These are phyloP conservation scores for Phalacrocorax pelagicus DNA, from an alignment of 2,113 vertebrate species.

Conservation along the genomic window DNA sequence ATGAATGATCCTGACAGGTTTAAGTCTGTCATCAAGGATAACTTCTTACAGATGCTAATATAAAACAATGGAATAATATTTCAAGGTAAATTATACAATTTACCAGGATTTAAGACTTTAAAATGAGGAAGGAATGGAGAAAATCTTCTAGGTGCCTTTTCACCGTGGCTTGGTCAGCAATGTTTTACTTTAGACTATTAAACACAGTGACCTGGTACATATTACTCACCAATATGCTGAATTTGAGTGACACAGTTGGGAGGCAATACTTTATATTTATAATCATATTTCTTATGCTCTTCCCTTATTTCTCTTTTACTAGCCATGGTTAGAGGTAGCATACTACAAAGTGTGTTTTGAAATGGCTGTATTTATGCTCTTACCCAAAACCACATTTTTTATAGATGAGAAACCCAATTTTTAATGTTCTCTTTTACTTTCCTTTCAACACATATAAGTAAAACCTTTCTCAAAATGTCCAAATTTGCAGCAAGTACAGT, in stretches of 20 bases:
- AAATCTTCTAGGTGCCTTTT: background rate
- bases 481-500: background rate
- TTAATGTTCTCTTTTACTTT: background rate
- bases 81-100: background rate
- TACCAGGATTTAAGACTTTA: background rate
- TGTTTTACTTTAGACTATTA: background rate
- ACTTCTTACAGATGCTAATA: background rate
- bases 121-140: background rate
- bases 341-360: background rate
- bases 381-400: background rate
- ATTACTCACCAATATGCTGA: background rate
- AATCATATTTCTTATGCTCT: background rate
- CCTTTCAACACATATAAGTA: background rate
- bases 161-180: background rate
- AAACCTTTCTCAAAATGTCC: background rate
- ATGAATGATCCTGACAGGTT: background rate
- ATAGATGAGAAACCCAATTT: background rate
- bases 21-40: background rate
- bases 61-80: background rate
- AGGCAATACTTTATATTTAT: background rate
- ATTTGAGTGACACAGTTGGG: background rate
- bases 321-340: background rate
- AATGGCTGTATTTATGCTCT: background rate
- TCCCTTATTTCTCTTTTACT: background rate
- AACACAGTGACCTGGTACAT: background rate